Evolutionary conservation across 2,113 vertebrate genomes (phyloP).

Genomic region (Malaclemys terrapin): DNA sequence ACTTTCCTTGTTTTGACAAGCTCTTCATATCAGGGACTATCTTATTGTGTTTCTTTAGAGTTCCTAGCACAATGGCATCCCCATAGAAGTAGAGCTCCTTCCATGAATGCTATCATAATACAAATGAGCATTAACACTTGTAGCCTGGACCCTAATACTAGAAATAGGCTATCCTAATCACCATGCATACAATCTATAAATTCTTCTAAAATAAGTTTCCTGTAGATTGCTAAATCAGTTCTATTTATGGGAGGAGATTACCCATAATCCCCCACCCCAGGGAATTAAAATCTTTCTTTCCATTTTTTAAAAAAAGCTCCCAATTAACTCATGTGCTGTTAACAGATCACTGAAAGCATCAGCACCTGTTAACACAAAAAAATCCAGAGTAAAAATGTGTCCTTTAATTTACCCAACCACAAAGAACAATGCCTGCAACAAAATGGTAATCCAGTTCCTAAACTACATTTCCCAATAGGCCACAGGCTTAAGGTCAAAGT

Average conservation of each 20-base stretch:
- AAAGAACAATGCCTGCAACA: neutral
- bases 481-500: neutral
- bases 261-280: neutral
- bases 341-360: neutral
- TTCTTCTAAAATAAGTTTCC: neutral
- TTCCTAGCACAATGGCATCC: neutral
- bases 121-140: neutral
- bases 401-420: neutral
- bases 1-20: neutral
- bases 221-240: neutral
- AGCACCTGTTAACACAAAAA: neutral
- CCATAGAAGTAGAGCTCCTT: neutral
- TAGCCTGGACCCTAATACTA: neutral
- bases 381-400: neutral
- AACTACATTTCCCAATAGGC: conserved; percentile 39
- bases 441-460: neutral
- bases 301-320: neutral
- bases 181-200: neutral
- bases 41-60: neutral
- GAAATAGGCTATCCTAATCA: neutral
- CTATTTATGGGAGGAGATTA: conserved; percentile 12
- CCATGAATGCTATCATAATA: neutral
- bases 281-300: conserved; percentile 39
- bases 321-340: neutral
- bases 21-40: neutral